Conservation (phyloP, 2,113 vertebrate genomes). For the Setophaga petechia region DNA sequence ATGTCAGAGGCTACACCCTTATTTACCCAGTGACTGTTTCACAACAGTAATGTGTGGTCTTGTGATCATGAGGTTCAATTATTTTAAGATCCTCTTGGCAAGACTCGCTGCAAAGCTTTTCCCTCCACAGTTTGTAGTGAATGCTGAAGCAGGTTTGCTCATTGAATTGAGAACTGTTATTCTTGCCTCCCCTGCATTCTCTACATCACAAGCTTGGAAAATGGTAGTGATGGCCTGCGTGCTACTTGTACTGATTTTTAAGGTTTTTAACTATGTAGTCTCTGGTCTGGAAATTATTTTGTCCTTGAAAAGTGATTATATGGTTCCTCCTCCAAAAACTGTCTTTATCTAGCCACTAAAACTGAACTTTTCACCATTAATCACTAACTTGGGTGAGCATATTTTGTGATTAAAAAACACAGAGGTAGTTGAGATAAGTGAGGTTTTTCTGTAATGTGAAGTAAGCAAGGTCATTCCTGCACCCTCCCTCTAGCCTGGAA, state of each 20-base stretch:
- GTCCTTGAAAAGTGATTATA: neutral
- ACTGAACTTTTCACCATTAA: neutral
- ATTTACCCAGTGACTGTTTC: constrained; percentile 34
- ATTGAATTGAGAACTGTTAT: neutral
- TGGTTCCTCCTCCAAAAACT: neutral
- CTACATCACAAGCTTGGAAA: neutral
- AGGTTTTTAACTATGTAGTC: neutral
- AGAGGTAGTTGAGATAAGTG: neutral
- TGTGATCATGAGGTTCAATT: constrained; percentile 15
- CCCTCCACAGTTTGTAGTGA: neutral
- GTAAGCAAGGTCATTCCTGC: neutral
- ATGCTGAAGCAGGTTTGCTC: neutral
- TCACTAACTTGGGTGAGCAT: neutral
- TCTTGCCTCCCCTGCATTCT: neutral
- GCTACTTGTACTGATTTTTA: neutral
- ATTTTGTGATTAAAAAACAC: neutral
- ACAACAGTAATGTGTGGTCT: neutral
- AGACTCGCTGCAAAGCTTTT: constrained; percentile 1
- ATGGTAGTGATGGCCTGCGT: neutral
- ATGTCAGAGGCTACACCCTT: neutral
- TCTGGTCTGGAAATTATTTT: neutral
- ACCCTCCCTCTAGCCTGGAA: neutral
- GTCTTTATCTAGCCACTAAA: neutral
- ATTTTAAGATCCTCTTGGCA: constrained; percentile 6
- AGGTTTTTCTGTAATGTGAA: neutral